Percentiles rank a stretch among this genome's conserved stretches.
phyloP scores from a whole-genome alignment of 2,888 invertebrate species.

The Heliconius aoede region DNA sequence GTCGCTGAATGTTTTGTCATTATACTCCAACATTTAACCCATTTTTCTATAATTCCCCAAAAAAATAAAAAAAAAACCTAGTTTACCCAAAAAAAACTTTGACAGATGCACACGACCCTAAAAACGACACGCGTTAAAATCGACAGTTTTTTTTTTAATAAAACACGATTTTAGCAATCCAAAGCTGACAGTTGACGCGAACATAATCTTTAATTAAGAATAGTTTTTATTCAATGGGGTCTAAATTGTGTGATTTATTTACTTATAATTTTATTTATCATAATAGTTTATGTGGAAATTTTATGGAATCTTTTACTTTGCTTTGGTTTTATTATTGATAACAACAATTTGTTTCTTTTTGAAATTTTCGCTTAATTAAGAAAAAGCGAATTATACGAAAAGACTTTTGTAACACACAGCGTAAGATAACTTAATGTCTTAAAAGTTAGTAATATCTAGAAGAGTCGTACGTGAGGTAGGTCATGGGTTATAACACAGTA shows the following conservation, averaged over 20 bases:
- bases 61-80: conserved; percentile 44
- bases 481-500: not conserved
- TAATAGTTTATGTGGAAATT: conserved; percentile 48
- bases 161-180: conserved; percentile 67
- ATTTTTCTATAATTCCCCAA: conserved; percentile 79
- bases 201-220: conserved; percentile 83
- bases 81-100: conserved; percentile 65
- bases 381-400: too few relatives aligned
- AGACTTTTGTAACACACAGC: too few relatives aligned
- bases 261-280: conserved; percentile 64
- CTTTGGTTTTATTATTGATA: too few relatives aligned
- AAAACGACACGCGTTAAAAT: conserved; percentile 67
- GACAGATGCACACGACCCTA: conserved; percentile 79
- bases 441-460: too few relatives aligned
- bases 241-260: conserved; percentile 72
- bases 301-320: not conserved
- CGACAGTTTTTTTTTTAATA: conserved; percentile 67
- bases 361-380: too few relatives aligned
- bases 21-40: conserved; percentile 78
- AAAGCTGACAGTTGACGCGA: conserved; percentile 83
- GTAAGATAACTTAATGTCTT: too few relatives aligned
- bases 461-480: not conserved
- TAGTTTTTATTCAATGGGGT: conserved; percentile 64
- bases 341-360: too few relatives aligned
- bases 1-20: conserved; percentile 66